Evolutionary conservation across 2,797 vertebrate species (phyloP), one percentile per base, ranked within the genome.

Genomic region (Tenualosa ilisha): DNA sequence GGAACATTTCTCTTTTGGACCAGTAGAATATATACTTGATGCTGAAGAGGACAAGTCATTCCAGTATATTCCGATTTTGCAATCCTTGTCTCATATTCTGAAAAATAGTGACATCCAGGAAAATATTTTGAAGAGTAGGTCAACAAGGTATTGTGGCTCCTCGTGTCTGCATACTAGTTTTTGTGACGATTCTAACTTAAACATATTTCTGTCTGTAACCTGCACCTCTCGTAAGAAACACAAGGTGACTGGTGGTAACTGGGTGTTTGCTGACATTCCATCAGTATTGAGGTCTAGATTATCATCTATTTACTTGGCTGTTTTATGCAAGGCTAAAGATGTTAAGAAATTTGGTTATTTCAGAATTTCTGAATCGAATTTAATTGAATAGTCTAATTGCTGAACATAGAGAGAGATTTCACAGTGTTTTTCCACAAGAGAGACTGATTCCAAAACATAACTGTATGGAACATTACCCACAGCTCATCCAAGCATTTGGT

Each of bases 61-160:
- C 37, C 85, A 87, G 82, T 85, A 86, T 85, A 59, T 87, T 22
- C 87, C 85, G 84, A 86, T 86, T 82, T 26, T 89, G 13, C 83
- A 40, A 43, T 81, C 84, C 43, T 61, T 81, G 13, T 85, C 85
- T 68, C 86, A 88, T 75, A 79, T 86, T 86, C 9, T 86, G 68
- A 53, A 88, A 89, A 5, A 56, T 26, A 83, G 72, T 87, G 51
- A 87, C 83, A 81, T 50, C 87, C 63, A 63, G 86, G 20, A 85
- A 51, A 63, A 54, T 87, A 46, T n/a, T n/a, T 81, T 87, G 6
- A 56, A 87, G 63, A 86, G 49, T 26, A 49, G 82, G 72, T n/a
- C n/a, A n/a, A 43, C n/a, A n/a, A n/a, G n/a, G n/a, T 85, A 84
- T 86, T 83, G 82, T 51, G n/a, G n/a, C n/a, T n/a, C n/a, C n/a